These are phyloP conservation scores for Zaprionus vittiger DNA, from an alignment of 1,140 invertebrate species.

Conservation along the genomic window DNA sequence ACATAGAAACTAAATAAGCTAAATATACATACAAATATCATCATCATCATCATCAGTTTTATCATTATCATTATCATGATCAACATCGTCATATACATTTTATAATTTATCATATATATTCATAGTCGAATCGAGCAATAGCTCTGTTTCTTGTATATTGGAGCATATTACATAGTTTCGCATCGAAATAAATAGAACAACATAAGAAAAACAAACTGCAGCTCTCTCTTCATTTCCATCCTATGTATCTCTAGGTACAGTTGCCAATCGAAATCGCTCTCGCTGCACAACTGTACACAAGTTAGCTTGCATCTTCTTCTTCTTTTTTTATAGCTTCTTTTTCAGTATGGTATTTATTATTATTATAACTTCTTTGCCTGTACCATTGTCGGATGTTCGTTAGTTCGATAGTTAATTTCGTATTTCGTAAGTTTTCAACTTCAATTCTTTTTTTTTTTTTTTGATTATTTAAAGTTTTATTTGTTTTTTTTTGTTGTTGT, in stretches of 20 bases:
- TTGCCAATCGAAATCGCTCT: constrained; percentile 10
- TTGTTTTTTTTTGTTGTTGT: constrained; percentile 43
- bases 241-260: constrained; percentile 20
- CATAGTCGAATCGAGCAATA: constrained; percentile 41
- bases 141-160: constrained; percentile 41
- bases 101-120: constrained; percentile 51
- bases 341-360: background rate
- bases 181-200: constrained; percentile 17
- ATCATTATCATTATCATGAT: constrained; percentile 36
- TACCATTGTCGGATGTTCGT: constrained; percentile 48
- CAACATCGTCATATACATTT: constrained; percentile 47
- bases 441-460: constrained; percentile 58
- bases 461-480: constrained; percentile 44
- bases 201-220: constrained; percentile 26
- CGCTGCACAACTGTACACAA: constrained; percentile 26
- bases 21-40: constrained; percentile 73
- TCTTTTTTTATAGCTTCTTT: background rate
- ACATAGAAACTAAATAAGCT: constrained; percentile 72
- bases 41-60: constrained; percentile 28
- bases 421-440: constrained; percentile 62
- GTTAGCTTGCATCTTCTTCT: constrained; percentile 21
- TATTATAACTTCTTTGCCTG: constrained; percentile 13
- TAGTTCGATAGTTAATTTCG: constrained; percentile 53
- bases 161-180: constrained; percentile 48
- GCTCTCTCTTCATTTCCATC: constrained; percentile 23